These are phyloP conservation scores for Netelia fuscicornis DNA, from an alignment of 2,888 invertebrate genomes.

Conservation along the genomic window DNA sequence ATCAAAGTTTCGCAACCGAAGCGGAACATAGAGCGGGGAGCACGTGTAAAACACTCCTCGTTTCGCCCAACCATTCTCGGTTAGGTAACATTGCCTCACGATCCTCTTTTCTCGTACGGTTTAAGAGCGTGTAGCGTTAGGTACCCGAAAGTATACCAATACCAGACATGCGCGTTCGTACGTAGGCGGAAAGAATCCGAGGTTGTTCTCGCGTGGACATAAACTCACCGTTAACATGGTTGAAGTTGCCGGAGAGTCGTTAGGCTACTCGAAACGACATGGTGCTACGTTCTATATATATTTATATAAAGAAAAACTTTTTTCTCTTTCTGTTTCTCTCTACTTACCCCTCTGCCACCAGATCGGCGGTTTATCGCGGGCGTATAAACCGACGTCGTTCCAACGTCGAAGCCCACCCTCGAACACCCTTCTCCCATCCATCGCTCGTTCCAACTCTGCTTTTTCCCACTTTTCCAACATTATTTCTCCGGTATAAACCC, in stretches of 20 bases:
- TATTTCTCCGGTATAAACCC: neutral
- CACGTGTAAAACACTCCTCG: slow-evolving; percentile 17
- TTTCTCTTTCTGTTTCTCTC: neutral
- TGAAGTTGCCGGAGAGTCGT: slow-evolving; percentile 47
- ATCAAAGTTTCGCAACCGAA: slow-evolving; percentile 38
- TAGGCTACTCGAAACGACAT: slow-evolving; percentile 32
- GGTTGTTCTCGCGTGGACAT: slow-evolving; percentile 36
- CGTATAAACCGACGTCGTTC: slow-evolving; percentile 31
- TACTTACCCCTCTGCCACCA: slow-evolving; percentile 14
- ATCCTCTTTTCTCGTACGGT: neutral
- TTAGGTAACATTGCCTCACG: slow-evolving; percentile 8
- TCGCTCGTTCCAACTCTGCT: neutral
- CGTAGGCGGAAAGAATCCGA: slow-evolving; percentile 25
- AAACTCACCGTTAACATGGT: slow-evolving; percentile 31
- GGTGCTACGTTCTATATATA: neutral
- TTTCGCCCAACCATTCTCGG: slow-evolving; percentile 21
- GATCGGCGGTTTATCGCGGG: slow-evolving; percentile 33
- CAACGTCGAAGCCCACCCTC: slow-evolving; percentile 17
- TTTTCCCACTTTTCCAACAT: neutral
- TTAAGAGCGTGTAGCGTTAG: neutral
- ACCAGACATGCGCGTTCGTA: slow-evolving; percentile 19
- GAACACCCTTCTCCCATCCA: slow-evolving; percentile 6
- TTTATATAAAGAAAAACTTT: slow-evolving; percentile 19
- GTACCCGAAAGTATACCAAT: slow-evolving; percentile 19
- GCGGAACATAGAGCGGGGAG: neutral